Conservation (phyloP, 2,797 vertebrate species). For the Gymnocypris eckloni region DNA sequence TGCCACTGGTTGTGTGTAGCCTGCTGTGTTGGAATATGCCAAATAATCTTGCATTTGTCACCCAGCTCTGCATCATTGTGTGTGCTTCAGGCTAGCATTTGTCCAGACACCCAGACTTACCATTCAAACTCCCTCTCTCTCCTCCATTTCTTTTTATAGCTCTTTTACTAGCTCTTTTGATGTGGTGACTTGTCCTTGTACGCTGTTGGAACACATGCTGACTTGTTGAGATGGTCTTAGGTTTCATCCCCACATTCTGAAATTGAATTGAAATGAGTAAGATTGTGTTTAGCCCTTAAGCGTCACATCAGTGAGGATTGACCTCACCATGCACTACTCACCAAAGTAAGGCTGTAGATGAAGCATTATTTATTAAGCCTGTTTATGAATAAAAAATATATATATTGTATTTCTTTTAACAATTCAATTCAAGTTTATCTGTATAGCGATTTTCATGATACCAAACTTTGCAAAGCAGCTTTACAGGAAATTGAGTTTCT, state of each 20-base stretch:
- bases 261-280: constrained; percentile 44
- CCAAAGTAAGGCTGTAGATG: constrained; percentile 23
- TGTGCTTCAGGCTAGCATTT: constrained; percentile 28
- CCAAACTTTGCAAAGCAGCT: too few species aligned
- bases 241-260: constrained; percentile 21
- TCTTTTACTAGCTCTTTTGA: constrained; percentile 11
- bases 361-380: neutral
- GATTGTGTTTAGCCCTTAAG: constrained; percentile 37
- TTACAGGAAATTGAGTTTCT: too few species aligned
- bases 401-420: neutral
- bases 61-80: constrained; percentile 22
- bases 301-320: constrained; percentile 28
- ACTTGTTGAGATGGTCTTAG: constrained; percentile 6
- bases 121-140: constrained; percentile 10
- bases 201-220: constrained; percentile 19
- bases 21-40: constrained; percentile 18
- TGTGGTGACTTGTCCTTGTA: neutral
- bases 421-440: too few species aligned
- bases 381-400: too few species aligned
- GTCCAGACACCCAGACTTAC: constrained; percentile 26
- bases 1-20: constrained; percentile 6
- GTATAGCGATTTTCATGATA: too few species aligned
- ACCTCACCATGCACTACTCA: neutral
- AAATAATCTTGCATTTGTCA: constrained; percentile 36
- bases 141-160: neutral